phyloP scores from a whole-genome alignment of 2,797 vertebrate genomes.

The Anabas testudineus region DNA sequence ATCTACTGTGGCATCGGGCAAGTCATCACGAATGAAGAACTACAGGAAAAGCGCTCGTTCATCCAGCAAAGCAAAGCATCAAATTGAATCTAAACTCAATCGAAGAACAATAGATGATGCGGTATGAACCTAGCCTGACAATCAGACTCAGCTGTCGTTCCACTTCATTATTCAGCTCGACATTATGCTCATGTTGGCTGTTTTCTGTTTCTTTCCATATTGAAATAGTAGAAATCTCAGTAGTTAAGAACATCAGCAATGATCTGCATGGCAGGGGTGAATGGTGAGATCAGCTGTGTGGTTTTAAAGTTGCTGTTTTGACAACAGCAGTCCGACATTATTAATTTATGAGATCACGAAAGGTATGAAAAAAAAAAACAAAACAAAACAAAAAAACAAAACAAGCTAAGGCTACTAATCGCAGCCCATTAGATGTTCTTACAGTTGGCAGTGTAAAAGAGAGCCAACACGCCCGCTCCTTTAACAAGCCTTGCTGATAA shows the following conservation, averaged over 20 bases:
- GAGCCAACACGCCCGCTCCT: slow-evolving; percentile 55
- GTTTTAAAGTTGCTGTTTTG: slow-evolving; percentile 28
- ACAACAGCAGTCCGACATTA: slow-evolving; percentile 19
- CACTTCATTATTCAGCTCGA: slow-evolving; percentile 40
- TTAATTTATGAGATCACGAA: slow-evolving; percentile 44
- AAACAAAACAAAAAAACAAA: no score
- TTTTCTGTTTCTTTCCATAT: not conserved
- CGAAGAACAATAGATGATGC: slow-evolving; percentile 21
- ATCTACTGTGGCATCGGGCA: slow-evolving; percentile 1
- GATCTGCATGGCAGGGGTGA: slow-evolving; percentile 10
- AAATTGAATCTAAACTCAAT: slow-evolving; percentile 39
- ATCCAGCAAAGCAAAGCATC: slow-evolving; percentile 24
- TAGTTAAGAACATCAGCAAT: not conserved
- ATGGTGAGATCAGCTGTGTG: not conserved
- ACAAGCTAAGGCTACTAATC: slow-evolving; percentile 47
- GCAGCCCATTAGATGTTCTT: slow-evolving; percentile 54
- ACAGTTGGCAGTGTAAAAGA: slow-evolving; percentile 27
- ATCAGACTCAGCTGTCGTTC: slow-evolving; percentile 27
- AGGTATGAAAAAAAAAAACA: no score
- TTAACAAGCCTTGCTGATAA: slow-evolving; percentile 53
- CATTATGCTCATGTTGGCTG: not conserved
- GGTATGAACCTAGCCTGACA: slow-evolving; percentile 11
- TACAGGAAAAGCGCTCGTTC: slow-evolving; percentile 30
- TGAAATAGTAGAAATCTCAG: not conserved
- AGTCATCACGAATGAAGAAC: not conserved